Evolutionary conservation across 2,113 vertebrate genomes (phyloP).

Genomic region (Pseudorhombus dupliciocellatus): DNA sequence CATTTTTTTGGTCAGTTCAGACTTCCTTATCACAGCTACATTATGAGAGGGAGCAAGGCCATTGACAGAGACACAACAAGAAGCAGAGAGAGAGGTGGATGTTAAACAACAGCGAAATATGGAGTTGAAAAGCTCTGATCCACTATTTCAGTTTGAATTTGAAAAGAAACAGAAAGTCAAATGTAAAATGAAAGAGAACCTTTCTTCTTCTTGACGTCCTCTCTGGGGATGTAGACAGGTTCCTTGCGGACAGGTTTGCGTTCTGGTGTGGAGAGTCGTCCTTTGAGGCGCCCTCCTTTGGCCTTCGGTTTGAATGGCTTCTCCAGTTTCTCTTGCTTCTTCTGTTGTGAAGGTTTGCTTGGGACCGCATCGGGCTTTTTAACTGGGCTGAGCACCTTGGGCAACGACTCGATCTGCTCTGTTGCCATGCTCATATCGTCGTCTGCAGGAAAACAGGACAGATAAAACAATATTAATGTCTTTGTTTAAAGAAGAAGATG

Average conservation of each 20-base stretch:
- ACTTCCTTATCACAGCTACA: conserved; percentile 96
- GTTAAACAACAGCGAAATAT: background rate
- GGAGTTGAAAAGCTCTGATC: background rate
- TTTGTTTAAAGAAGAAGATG: background rate
- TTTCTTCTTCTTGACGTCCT: conserved; percentile 99
- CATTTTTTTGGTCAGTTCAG: conserved; percentile 96
- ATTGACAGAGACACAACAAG: conserved; percentile 20
- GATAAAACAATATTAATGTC: background rate
- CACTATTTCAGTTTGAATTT: no score
- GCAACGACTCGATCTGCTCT: conserved; percentile 92
- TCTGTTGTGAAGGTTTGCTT: conserved; percentile 72
- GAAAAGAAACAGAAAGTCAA: conserved; percentile 3
- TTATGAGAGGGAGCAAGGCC: conserved; percentile 32
- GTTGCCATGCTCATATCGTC: conserved; percentile 96
- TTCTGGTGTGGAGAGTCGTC: conserved; percentile 94
- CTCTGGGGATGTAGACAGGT: conserved; percentile 90
- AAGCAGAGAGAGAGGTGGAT: background rate
- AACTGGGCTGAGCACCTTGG: conserved; percentile 86
- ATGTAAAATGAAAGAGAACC: conserved; percentile 79
- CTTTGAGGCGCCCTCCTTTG: conserved; percentile 86
- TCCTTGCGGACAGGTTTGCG: conserved; percentile 95
- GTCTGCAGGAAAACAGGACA: conserved; percentile 79
- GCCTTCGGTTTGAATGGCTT: conserved; percentile 91
- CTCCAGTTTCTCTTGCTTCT: conserved; percentile 77
- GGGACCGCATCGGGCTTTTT: conserved; percentile 49